Base-by-base conservation (phyloP, 1,140 invertebrate species). In the Panagrolaimus sp. region DNA sequence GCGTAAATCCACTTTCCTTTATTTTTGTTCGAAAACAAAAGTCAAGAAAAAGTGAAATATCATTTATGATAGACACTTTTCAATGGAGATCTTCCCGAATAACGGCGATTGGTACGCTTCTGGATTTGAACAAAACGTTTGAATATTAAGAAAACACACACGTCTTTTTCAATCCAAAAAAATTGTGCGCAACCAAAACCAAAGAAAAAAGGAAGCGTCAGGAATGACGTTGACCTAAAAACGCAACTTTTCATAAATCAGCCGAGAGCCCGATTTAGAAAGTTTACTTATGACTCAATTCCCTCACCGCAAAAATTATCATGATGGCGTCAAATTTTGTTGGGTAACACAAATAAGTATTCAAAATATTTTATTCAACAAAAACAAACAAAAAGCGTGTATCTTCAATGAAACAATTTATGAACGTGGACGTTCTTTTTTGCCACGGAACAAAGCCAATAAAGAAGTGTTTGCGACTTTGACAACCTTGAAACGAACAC, bases 401-500 rank as follows among this genome's bases (percentile, higher is more conserved):
- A 64, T 38, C 32, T 38, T 38, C 32, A 38, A 38, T 38, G 62
- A 82, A 85, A 43, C 17, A 24, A 69, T 63, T 91, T 94, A 98
- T 85, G 95, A 97, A 86, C 96, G 90, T 83, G 96, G 96, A 85
- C 96, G 88, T 86, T 99, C 96, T 86, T 99, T 99, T 89, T 98
- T 99, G 84, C 96, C 95, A 87, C 96, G 96, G 88, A 98, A 99
- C 73, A 99, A 87, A 71, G 96, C 96, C 84, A 96, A 88, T 58
- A 99, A 88, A 8, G 96, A 98, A 45, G 98, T 95, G 84, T 98
- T 98, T 75, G 95, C 96, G 46, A 99, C 96, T 86, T 99, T 99
- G 62, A 99, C 94, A 74, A 99, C 93, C 89, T 94, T 90, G 87
- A 87, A 91, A 84, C 87, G 84, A 76, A 89, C 89, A 84, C 95